Evolutionary conservation across 2,888 invertebrate species (phyloP), one percentile per base, ranked within the genome.

Genomic region (Drosophila percnosoma): DNA sequence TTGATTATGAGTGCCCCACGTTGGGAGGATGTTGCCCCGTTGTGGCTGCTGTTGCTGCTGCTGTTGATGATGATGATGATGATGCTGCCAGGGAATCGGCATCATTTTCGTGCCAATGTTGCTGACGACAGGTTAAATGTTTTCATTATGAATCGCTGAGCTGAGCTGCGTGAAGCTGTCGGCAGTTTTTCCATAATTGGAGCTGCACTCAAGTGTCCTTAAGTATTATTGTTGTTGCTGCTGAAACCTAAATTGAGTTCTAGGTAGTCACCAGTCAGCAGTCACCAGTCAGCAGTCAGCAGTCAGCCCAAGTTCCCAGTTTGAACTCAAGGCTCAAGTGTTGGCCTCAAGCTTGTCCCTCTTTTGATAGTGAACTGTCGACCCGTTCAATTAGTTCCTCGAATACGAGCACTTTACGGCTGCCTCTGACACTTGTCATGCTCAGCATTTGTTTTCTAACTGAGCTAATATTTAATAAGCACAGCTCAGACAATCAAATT

Each of bases 91-190:
- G 8, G 21, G 45, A 45, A 24, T 45, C 45, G 68, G 34, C 62
- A 61, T 74, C 64, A 85, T 86, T 86, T 80, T 83, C 70, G 64
- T 64, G 73, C 68, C 73, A 71, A 71, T 65, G 71, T 63, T 64
- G 75, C 80, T 74, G 90, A 85, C 89, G 90, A 87, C 87, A 90
- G 90, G 87, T 87, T 87, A 90, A 87, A 87, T 90, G 87, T 87
- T 90, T 87, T 87, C 89, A 90, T 90, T 87, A 89, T 89, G 88
- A 90, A 72, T 87, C 71, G 83, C 63, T 71, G 75, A 62, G 63
- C 69, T 55, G 66, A 40, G 80, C 72, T 45, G 45, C 45, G 45
- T 45, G 33, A 54, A 36, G 36, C 55, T 68, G 78, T 55, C 65
- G 73, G 66, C 73, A 55, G 48, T 64, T 75, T 65, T 65, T 81